phyloP scores from a whole-genome alignment of 2,113 vertebrate genomes.

The Onychostoma macrolepis region DNA sequence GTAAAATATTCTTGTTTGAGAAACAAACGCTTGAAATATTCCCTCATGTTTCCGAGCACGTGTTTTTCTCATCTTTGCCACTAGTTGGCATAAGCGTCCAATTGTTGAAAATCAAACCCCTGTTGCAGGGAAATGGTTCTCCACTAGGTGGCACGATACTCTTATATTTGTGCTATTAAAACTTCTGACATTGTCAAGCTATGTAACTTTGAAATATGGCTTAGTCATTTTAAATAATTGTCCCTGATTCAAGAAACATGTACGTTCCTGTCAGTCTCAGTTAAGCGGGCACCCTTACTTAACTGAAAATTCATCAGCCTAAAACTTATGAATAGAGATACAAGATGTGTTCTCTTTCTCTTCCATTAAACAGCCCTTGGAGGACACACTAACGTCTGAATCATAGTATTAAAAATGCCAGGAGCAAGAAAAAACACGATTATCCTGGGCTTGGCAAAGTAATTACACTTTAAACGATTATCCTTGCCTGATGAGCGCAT shows the following conservation, averaged over 20 bases:
- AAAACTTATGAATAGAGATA: not conserved
- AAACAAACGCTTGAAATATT: not conserved
- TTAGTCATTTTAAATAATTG: not conserved
- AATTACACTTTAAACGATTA: constrained; percentile 54
- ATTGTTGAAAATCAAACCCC: not conserved
- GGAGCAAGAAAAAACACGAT: constrained; percentile 26
- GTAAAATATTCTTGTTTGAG: not conserved
- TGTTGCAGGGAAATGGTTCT: not conserved
- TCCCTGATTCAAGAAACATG: not conserved
- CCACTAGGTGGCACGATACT: constrained; percentile 1
- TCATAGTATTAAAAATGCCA: not conserved
- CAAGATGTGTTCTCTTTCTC: not conserved
- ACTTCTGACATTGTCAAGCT: not conserved
- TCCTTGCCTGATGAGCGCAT: constrained; percentile 41
- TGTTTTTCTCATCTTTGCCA: not conserved
- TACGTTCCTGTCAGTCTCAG: not conserved
- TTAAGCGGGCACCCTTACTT: not conserved
- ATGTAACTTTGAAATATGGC: too few species aligned
- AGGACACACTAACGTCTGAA: constrained; percentile 9
- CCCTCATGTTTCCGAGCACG: not conserved
- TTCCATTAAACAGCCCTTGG: constrained; percentile 1
- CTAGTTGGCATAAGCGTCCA: constrained; percentile 11
- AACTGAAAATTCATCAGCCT: not conserved
- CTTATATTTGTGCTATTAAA: not conserved
- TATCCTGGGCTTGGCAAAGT: constrained; percentile 15